Conservation (phyloP, 2,113 vertebrate genomes). For the Brachyhypopomus occidentalis region DNA sequence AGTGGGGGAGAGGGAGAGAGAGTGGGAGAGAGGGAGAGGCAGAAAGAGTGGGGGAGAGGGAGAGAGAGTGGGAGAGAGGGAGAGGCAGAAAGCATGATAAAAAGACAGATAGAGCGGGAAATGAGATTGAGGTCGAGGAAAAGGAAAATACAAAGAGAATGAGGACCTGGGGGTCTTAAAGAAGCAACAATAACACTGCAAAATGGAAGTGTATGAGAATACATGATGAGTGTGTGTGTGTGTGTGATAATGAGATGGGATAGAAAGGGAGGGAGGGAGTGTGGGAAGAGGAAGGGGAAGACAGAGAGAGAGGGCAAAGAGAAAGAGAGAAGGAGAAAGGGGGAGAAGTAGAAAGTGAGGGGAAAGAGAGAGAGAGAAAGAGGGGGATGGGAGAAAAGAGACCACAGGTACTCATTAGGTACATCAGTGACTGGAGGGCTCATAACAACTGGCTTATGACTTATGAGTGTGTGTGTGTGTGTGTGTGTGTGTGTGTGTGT, state of each 20-base stretch:
- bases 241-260: constrained; percentile 1
- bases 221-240: neutral
- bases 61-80: no score
- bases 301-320: constrained; percentile 15
- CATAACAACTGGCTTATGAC: constrained; percentile 26
- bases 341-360: neutral
- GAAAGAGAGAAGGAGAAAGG: constrained; percentile 16
- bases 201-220: constrained; percentile 3
- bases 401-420: constrained; percentile 45
- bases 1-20: no score
- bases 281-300: neutral
- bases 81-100: neutral
- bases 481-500: neutral
- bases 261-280: neutral
- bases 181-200: neutral
- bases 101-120: neutral
- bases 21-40: no score
- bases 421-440: constrained; percentile 36
- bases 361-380: constrained; percentile 13
- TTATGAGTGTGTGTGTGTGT: neutral
- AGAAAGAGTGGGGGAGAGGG: no score
- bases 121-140: neutral
- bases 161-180: neutral
- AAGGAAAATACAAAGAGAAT: neutral
- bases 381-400: neutral